phyloP scores from a whole-genome alignment of 2,113 vertebrate genomes.

The Bujurquina vittata region DNA sequence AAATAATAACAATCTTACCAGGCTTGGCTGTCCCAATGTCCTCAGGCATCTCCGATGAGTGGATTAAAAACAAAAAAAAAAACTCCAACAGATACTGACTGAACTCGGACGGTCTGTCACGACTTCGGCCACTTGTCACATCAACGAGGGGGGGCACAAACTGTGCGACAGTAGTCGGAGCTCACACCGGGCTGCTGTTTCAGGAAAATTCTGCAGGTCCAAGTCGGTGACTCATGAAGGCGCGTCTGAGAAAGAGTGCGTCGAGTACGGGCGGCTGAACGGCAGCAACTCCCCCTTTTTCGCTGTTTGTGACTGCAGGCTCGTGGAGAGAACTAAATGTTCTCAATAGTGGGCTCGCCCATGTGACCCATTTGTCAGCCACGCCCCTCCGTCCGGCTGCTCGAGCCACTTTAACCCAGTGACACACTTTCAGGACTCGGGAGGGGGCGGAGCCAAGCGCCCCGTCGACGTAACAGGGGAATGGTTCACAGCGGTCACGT shows the following conservation, averaged over 20 bases:
- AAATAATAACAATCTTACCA: slow-evolving; percentile 61
- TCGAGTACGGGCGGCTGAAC: not conserved
- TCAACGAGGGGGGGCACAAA: not conserved
- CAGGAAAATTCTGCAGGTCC: not conserved
- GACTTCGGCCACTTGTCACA: slow-evolving; percentile 19
- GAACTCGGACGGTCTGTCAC: slow-evolving; percentile 10
- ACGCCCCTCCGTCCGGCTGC: slow-evolving; percentile 54
- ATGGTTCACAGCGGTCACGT: slow-evolving; percentile 65
- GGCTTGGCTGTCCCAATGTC: slow-evolving; percentile 77
- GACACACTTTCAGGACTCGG: slow-evolving; percentile 81
- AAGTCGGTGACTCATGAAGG: not conserved
- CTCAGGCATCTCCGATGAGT: slow-evolving; percentile 55
- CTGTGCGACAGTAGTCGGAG: not conserved
- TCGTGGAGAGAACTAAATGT: slow-evolving; percentile 76
- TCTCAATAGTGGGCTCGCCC: slow-evolving; percentile 65
- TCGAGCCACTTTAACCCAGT: slow-evolving; percentile 84
- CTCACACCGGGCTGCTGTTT: not conserved
- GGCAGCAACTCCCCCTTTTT: slow-evolving; percentile 23
- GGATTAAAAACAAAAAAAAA: not conserved
- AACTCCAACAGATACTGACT: not conserved
- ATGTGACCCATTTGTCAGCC: slow-evolving; percentile 74
- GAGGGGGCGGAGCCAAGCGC: slow-evolving; percentile 52
- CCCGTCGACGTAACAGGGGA: slow-evolving; percentile 39
- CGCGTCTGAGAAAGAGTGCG: not conserved
- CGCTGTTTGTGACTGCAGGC: slow-evolving; percentile 40